phyloP scores from a whole-genome alignment of 2,797 vertebrate species.

The Setipinna tenuifilis region DNA sequence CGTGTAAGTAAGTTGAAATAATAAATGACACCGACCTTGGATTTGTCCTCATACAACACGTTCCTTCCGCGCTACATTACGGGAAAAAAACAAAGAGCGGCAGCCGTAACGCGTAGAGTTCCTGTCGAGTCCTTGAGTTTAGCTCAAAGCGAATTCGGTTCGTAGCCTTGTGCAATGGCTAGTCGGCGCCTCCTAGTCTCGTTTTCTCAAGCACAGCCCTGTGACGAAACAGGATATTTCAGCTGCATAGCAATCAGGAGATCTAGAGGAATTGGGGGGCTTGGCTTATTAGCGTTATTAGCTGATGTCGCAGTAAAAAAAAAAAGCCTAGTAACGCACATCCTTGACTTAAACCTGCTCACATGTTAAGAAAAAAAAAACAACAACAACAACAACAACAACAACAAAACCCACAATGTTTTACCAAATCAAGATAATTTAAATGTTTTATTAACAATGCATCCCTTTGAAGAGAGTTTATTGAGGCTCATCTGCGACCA shows the following conservation, averaged over 20 bases:
- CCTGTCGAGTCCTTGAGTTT: too few species aligned
- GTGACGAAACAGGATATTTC: not conserved
- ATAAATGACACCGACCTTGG: not conserved
- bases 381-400: too few species aligned
- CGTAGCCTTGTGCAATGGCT: too few species aligned
- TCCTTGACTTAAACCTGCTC: too few species aligned
- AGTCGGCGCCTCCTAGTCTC: too few species aligned
- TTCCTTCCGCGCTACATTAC: not conserved
- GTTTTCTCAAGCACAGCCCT: too few species aligned
- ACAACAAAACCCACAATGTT: not conserved
- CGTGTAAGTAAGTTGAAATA: not conserved
- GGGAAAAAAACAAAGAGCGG: too few species aligned
- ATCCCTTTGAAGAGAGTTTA: conserved; percentile 95
- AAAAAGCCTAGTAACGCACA: too few species aligned
- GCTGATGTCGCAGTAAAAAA: too few species aligned
- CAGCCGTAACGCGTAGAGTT: too few species aligned
- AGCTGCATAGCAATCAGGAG: not conserved
- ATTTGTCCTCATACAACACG: not conserved
- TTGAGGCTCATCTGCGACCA: conserved; percentile 78
- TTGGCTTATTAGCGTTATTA: not conserved
- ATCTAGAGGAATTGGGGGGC: not conserved
- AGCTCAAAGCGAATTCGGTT: too few species aligned
- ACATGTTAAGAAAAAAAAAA: too few species aligned
- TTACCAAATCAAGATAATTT: not conserved
- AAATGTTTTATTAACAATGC: conserved; percentile 90